Evolutionary conservation across 2,797 vertebrate genomes (phyloP).

Genomic region (Iguana delicatissima): DNA sequence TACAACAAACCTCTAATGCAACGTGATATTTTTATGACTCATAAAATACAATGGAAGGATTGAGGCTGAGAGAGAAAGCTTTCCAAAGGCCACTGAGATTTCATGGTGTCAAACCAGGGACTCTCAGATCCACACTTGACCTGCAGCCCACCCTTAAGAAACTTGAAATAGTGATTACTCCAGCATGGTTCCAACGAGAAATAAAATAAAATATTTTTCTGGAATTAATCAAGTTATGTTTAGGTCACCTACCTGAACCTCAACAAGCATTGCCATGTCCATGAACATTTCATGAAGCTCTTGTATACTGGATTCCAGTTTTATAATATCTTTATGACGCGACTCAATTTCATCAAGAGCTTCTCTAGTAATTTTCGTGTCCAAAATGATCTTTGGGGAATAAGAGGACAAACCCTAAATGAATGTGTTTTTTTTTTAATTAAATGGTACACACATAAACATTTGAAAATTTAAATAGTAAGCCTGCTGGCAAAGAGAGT

Average conservation of each 20-base stretch:
- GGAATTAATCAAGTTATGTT: neutral
- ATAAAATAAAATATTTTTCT: neutral
- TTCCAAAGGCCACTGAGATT: neutral
- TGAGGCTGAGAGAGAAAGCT: neutral
- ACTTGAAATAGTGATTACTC: neutral
- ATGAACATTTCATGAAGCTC: conserved; percentile 94
- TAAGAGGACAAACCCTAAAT: neutral
- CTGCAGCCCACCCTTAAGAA: neutral
- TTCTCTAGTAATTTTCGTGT: conserved; percentile 93
- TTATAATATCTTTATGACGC: conserved; percentile 94
- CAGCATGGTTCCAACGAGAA: neutral
- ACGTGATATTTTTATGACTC: neutral
- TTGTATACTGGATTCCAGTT: conserved; percentile 92
- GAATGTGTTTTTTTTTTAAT: rapidly evolving
- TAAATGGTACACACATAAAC: neutral
- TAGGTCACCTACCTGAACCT: conserved; percentile 87
- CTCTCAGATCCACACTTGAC: neutral
- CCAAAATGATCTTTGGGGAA: conserved; percentile 90
- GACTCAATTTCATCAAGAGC: conserved; percentile 95
- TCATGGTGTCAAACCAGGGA: too few relatives aligned
- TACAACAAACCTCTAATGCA: neutral
- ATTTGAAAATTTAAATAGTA: neutral
- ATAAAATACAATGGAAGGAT: neutral
- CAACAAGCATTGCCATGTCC: conserved; percentile 96
- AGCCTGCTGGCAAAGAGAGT: too few relatives aligned